Conservation (phyloP, 2,888 invertebrate species). For the Agonopterix alstromeriana region DNA sequence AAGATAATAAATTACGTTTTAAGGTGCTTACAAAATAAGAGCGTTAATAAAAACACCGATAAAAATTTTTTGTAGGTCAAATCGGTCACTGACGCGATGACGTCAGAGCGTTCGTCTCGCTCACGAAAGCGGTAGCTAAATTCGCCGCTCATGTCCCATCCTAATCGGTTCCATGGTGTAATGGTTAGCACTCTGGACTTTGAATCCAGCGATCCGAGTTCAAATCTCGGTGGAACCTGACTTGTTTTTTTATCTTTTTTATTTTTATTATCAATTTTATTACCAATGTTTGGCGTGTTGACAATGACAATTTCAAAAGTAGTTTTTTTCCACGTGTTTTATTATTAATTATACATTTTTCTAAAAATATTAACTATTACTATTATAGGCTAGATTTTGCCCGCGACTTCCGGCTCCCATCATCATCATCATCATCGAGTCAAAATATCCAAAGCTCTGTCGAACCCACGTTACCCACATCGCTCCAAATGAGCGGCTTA, state of each 20-base stretch:
- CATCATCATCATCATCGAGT: too few relatives aligned
- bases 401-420: too few relatives aligned
- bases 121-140: constrained; percentile 1
- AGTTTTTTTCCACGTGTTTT: not conserved
- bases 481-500: too few relatives aligned
- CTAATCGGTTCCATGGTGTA: constrained; percentile 75
- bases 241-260: constrained; percentile 18
- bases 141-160: constrained; percentile 7
- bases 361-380: not conserved
- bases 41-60: too few relatives aligned
- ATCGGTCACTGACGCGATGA: too few relatives aligned
- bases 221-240: constrained; percentile 87
- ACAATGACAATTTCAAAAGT: not conserved
- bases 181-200: constrained; percentile 80
- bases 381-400: not conserved
- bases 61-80: too few relatives aligned
- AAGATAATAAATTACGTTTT: too few relatives aligned
- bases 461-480: too few relatives aligned
- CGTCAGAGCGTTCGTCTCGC: too few relatives aligned
- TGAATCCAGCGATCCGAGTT: constrained; percentile 90
- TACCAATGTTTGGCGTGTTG: not conserved
- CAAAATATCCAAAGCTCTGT: too few relatives aligned
- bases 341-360: not conserved
- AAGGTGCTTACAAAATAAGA: too few relatives aligned
- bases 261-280: not conserved